phyloP scores from a whole-genome alignment of 2,797 vertebrate species.

The Pseudochromis fuscus region DNA sequence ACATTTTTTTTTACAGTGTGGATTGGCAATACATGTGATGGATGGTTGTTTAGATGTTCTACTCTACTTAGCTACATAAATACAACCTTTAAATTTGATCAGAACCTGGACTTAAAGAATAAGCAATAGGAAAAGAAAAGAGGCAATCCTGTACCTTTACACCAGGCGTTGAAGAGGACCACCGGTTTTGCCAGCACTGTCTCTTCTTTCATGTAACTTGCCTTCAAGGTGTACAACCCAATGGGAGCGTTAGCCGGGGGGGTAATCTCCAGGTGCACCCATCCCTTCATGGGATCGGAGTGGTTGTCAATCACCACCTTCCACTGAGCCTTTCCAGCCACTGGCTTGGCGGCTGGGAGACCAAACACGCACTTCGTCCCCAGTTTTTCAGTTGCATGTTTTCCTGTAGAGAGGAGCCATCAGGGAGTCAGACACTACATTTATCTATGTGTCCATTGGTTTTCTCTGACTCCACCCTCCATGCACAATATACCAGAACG shows the following conservation, averaged over 20 bases:
- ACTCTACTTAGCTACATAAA: too few species aligned
- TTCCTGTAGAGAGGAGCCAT: slow-evolving; percentile 75
- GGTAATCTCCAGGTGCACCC: slow-evolving; percentile 68
- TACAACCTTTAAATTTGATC: too few species aligned
- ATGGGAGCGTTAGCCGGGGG: slow-evolving; percentile 83
- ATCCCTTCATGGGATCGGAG: background rate
- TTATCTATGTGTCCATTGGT: too few species aligned
- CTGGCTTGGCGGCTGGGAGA: slow-evolving; percentile 36
- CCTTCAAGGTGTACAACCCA: slow-evolving; percentile 82
- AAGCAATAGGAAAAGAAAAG: background rate
- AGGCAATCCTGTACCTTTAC: slow-evolving; percentile 71
- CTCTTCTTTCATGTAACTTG: slow-evolving; percentile 45
- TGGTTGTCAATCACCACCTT: slow-evolving; percentile 47
- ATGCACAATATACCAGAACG: too few species aligned
- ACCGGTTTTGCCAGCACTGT: slow-evolving; percentile 52
- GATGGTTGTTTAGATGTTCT: too few species aligned
- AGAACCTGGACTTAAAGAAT: too few species aligned
- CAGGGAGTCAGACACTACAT: background rate
- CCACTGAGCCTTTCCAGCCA: too few species aligned
- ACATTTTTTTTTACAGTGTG: too few species aligned
- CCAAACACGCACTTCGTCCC: slow-evolving; percentile 80
- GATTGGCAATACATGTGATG: too few species aligned
- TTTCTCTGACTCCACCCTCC: too few species aligned
- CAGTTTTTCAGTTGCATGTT: slow-evolving; percentile 73
- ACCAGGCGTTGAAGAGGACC: slow-evolving; percentile 89